phyloP scores from a whole-genome alignment of 2,113 vertebrate species.

The Menura novaehollandiae region DNA sequence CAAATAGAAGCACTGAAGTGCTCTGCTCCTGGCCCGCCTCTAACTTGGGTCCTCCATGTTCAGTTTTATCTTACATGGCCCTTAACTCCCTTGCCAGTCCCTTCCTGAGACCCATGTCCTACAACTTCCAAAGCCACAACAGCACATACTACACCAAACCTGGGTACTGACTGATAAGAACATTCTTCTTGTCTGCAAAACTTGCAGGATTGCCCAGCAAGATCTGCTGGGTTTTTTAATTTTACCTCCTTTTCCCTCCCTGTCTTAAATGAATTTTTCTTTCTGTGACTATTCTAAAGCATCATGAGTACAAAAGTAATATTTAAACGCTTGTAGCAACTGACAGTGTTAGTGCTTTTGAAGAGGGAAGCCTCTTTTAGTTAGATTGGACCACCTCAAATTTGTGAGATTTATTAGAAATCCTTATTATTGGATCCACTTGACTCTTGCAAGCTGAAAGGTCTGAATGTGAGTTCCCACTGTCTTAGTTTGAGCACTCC shows the following conservation, averaged over 20 bases:
- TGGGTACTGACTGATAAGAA: not conserved
- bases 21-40: not conserved
- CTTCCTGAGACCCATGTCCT: not conserved
- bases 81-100: not conserved
- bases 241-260: not conserved
- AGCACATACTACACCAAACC: not conserved
- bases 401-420: not conserved
- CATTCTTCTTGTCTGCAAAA: not conserved
- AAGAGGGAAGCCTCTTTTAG: not conserved
- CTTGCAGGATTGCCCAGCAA: not conserved
- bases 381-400: not conserved
- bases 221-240: not conserved
- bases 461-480: not conserved
- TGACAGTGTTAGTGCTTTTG: not conserved
- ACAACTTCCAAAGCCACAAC: not conserved
- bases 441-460: not conserved
- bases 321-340: not conserved
- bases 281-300: not conserved
- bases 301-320: accelerated
- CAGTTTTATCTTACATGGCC: not conserved
- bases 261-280: not conserved
- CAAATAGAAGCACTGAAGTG: not conserved
- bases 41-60: not conserved
- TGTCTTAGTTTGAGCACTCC: not conserved
- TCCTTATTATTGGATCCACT: not conserved